phyloP scores from a whole-genome alignment of 2,888 invertebrate species.

The Liposcelis brunnea region DNA sequence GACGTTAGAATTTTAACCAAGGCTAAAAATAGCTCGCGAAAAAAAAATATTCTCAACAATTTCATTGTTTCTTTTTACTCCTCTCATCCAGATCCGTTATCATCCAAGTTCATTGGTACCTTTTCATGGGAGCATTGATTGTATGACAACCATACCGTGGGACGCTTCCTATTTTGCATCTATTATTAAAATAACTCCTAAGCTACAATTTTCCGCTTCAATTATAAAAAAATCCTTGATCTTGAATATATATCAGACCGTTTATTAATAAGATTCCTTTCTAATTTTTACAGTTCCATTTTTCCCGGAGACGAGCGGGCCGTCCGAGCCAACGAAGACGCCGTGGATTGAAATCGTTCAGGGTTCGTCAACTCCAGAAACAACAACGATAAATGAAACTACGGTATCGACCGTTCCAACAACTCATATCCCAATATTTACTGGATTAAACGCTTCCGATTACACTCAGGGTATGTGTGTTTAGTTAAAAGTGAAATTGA shows the following conservation, averaged over 20 bases:
- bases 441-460: constrained; percentile 2
- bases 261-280: no score
- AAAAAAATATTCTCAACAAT: not conserved
- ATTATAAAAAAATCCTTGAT: no score
- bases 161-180: no score
- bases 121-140: no score
- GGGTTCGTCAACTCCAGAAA: not conserved
- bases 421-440: not conserved
- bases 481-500: not conserved
- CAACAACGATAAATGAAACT: not conserved
- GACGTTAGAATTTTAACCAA: constrained; percentile 13
- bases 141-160: no score
- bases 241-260: no score
- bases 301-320: constrained; percentile 1
- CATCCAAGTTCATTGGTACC: no score
- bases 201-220: no score
- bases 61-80: no score
- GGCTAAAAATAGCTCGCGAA: constrained; percentile 21
- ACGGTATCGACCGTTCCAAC: not conserved
- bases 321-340: not conserved
- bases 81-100: no score
- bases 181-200: no score
- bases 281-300: constrained; percentile 4
- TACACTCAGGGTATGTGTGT: not conserved
- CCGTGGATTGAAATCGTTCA: constrained; percentile 7